A percentile compares a stretch with the other conserved stretches of the same genome.
Conservation (phyloP, 2,888 invertebrate genomes). For the Cotesia congregata region DNA sequence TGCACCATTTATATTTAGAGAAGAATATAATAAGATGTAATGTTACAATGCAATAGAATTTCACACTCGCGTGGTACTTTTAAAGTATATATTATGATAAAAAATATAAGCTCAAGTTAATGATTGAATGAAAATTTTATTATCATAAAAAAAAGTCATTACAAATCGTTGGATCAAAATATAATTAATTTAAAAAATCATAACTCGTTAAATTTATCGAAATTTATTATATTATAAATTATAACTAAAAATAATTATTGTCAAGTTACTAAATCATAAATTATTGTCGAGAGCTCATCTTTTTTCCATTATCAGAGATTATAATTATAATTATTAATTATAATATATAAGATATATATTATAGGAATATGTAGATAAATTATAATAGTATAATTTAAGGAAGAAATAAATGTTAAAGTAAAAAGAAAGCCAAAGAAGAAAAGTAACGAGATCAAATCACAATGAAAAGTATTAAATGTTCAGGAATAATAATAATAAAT, state of each 20-base stretch:
- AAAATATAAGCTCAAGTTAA: neutral
- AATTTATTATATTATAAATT: neutral
- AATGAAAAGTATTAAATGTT: constrained; percentile 39
- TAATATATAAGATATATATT: neutral
- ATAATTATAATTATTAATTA: neutral
- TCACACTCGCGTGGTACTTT: neutral
- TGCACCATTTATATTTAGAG: neutral
- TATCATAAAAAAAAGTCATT: constrained; percentile 4
- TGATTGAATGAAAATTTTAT: neutral
- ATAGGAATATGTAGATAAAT: neutral
- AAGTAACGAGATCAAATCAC: constrained; percentile 35
- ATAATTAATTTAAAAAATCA: neutral
- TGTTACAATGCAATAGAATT: constrained; percentile 3
- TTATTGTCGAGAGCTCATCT: constrained; percentile 30
- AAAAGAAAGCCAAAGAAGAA: constrained; percentile 11
- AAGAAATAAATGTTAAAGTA: constrained; percentile 8
- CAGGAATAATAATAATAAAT: neutral
- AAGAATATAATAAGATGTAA: neutral
- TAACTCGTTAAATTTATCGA: neutral
- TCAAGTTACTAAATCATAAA: neutral
- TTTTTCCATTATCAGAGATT: constrained; percentile 24
- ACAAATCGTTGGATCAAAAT: neutral
- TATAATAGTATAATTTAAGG: neutral
- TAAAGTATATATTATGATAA: neutral
- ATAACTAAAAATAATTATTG: neutral